phyloP scores from a whole-genome alignment of 2,888 invertebrate species.

The Cremastobaeus sp. region DNA sequence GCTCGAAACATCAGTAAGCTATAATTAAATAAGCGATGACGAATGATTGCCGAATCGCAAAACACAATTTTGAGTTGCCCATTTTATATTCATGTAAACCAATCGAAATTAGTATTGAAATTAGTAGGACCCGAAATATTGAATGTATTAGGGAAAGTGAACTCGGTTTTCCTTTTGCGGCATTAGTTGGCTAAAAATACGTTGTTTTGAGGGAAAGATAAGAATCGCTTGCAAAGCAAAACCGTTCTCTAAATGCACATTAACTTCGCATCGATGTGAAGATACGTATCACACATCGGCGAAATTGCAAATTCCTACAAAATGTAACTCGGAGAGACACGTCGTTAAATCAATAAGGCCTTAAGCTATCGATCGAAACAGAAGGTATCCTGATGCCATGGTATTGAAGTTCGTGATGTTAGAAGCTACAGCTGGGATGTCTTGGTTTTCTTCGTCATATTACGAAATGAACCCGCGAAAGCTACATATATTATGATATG shows the following conservation, averaged over 20 bases:
- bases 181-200: too few species aligned
- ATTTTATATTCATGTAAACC: too few species aligned
- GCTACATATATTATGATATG: too few species aligned
- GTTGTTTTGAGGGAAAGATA: too few species aligned
- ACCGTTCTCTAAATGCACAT: constrained; percentile 6
- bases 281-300: constrained; percentile 2
- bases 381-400: constrained; percentile 3
- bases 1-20: too few species aligned
- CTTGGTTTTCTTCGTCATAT: constrained; percentile 5
- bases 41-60: too few species aligned
- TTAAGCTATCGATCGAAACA: constrained; percentile 37
- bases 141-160: too few species aligned
- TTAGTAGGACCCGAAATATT: too few species aligned
- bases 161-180: too few species aligned
- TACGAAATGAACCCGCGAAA: constrained; percentile 16
- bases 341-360: constrained; percentile 37
- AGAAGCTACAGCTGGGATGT: constrained; percentile 9
- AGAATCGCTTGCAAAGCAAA: background rate
- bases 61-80: too few species aligned
- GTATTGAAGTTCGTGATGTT: background rate
- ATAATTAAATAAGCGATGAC: too few species aligned
- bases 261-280: background rate
- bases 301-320: constrained; percentile 27
- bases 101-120: too few species aligned
- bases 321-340: constrained; percentile 32